Conservation (phyloP, 2,113 vertebrate genomes). For the Felis chaus region DNA sequence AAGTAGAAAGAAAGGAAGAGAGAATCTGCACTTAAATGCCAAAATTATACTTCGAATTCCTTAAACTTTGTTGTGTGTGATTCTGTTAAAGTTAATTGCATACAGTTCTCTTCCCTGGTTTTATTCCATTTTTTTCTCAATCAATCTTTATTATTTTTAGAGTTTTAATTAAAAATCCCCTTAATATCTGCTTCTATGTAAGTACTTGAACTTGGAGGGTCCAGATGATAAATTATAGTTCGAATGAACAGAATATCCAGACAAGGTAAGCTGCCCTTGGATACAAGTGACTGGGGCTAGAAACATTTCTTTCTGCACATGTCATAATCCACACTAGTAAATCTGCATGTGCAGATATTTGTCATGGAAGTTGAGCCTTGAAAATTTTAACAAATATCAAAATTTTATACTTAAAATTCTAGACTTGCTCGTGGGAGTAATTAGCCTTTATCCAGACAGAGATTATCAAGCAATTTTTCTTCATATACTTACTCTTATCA, state of each 20-base stretch:
- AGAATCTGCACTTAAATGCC: neutral
- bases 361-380: constrained; percentile 35
- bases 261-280: neutral
- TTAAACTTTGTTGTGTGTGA: constrained; percentile 3
- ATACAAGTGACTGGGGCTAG: neutral
- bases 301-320: neutral
- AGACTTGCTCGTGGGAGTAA: constrained; percentile 11
- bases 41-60: constrained; percentile 1
- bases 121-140: constrained; percentile 20
- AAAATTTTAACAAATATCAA: constrained; percentile 15
- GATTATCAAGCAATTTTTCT: constrained; percentile 46
- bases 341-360: neutral
- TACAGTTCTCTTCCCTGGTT: neutral
- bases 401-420: constrained; percentile 56
- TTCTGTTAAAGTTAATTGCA: neutral
- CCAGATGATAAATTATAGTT: neutral
- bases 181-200: neutral
- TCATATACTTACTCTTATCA: constrained; percentile 18
- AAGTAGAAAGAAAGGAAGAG: neutral
- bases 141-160: neutral
- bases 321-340: neutral
- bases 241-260: neutral
- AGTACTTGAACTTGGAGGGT: neutral
- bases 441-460: constrained; percentile 30
- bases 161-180: neutral